Conservation (phyloP, 2,888 invertebrate genomes). For the Drosophila dives region DNA sequence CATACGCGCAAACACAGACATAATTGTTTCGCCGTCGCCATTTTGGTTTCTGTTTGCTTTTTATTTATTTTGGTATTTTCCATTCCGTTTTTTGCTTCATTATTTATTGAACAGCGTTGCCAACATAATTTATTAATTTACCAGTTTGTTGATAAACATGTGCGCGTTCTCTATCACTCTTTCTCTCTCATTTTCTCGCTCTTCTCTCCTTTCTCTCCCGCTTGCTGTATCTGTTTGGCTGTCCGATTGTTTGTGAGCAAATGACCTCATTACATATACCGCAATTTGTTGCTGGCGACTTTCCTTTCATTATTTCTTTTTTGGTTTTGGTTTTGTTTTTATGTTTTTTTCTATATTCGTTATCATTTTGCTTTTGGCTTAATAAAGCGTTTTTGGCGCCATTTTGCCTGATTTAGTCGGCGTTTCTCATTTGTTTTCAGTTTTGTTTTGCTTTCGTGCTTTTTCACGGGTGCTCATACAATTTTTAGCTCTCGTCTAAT, state of each 20-base stretch:
- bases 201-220: background rate
- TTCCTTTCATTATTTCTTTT: constrained; percentile 1
- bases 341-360: constrained; percentile 46
- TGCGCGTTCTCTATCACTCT: constrained; percentile 31
- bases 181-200: background rate
- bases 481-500: constrained; percentile 67
- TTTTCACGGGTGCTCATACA: constrained; percentile 56
- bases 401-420: constrained; percentile 46
- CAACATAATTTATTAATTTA: constrained; percentile 74
- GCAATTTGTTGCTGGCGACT: constrained; percentile 64
- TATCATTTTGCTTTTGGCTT: constrained; percentile 58
- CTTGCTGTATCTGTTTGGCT: constrained; percentile 25
- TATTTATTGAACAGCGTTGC: constrained; percentile 66
- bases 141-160: constrained; percentile 75
- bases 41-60: constrained; percentile 49
- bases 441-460: constrained; percentile 24
- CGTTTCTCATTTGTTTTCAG: constrained; percentile 24
- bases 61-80: constrained; percentile 35
- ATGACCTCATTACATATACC: constrained; percentile 77
- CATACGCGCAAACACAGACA: constrained; percentile 5
- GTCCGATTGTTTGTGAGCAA: constrained; percentile 75
- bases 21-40: constrained; percentile 26
- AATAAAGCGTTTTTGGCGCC: constrained; percentile 70
- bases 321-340: constrained; percentile 15
- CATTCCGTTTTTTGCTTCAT: constrained; percentile 46